phyloP scores from a whole-genome alignment of 1,140 invertebrate species.

The Sipha flava region DNA sequence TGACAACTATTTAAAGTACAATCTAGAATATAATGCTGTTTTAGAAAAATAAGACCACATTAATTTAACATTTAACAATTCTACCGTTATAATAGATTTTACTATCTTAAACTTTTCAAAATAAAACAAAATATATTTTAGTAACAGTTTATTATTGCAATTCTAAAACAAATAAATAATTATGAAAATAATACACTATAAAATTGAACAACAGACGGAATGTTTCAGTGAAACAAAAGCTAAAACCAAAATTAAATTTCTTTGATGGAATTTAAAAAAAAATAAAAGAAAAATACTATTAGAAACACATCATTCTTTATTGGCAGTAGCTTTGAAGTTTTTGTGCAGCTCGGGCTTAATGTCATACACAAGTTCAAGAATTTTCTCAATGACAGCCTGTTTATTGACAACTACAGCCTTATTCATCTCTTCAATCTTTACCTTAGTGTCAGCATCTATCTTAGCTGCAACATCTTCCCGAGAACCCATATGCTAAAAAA shows the following conservation, averaged over 20 bases:
- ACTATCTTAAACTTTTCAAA: neutral
- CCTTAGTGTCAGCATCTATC: slow-evolving; percentile 76
- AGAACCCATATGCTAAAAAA: slow-evolving; percentile 81
- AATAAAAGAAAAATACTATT: neutral
- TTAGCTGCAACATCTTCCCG: slow-evolving; percentile 79
- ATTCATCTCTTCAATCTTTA: slow-evolving; percentile 83
- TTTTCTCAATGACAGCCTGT: slow-evolving; percentile 69
- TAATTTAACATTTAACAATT: neutral
- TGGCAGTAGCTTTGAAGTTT: slow-evolving; percentile 50
- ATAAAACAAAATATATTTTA: neutral
- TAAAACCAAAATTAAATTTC: slow-evolving; percentile 9
- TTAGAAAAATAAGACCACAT: neutral
- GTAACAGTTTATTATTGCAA: neutral
- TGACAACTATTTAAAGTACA: no score
- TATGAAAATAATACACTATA: neutral
- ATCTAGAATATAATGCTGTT: no score
- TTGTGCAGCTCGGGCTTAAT: slow-evolving; percentile 83
- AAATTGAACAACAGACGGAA: slow-evolving; percentile 2
- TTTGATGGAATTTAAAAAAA: neutral
- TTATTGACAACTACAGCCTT: slow-evolving; percentile 64
- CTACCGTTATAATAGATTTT: neutral
- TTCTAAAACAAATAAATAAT: slow-evolving; percentile 6
- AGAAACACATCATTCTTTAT: neutral
- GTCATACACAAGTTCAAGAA: slow-evolving; percentile 75
- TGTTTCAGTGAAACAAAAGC: slow-evolving; percentile 17